Conservation (phyloP, 2,797 vertebrate species). For the Sebastes umbrosus region DNA sequence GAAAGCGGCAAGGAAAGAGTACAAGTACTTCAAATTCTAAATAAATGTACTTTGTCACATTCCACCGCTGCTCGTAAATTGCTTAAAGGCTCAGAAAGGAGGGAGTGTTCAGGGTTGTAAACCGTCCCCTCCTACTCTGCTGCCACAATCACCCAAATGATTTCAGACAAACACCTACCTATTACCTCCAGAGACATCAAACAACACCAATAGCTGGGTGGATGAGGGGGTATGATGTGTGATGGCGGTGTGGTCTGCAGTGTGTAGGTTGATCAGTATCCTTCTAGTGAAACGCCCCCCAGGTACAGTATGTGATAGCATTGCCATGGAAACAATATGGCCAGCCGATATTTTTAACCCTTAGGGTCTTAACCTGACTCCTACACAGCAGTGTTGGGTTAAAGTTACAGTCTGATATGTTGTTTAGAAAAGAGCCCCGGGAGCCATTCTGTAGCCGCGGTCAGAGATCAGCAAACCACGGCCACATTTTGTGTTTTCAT, state of each 20-base stretch:
- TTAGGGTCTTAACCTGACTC: slow-evolving; percentile 44
- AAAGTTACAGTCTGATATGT: slow-evolving; percentile 9
- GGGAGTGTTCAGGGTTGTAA: slow-evolving; percentile 37
- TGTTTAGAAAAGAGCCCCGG: not conserved
- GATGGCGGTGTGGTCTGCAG: slow-evolving; percentile 21
- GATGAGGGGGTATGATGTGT: slow-evolving; percentile 11
- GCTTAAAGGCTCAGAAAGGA: not conserved
- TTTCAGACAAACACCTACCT: slow-evolving; percentile 45
- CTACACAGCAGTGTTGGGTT: slow-evolving; percentile 35
- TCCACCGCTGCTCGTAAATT: not conserved
- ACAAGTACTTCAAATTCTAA: not conserved
- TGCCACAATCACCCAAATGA: slow-evolving; percentile 37
- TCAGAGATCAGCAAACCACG: not conserved
- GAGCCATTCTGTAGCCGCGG: not conserved
- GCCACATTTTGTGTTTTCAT: not conserved
- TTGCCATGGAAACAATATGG: slow-evolving; percentile 72
- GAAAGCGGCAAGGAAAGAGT: not conserved
- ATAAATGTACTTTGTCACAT: not conserved
- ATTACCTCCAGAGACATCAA: slow-evolving; percentile 63
- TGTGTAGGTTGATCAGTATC: slow-evolving; percentile 43
- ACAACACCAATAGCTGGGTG: slow-evolving; percentile 49
- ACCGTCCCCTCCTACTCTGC: slow-evolving; percentile 15
- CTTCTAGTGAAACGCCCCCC: slow-evolving; percentile 9
- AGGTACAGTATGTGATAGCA: slow-evolving; percentile 27
- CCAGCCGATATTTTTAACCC: slow-evolving; percentile 46